Percentiles rank a stretch among this genome's conserved stretches.
Evolutionary conservation across 2,888 invertebrate genomes (phyloP).

Genomic region (Ormyrus labotus): DNA sequence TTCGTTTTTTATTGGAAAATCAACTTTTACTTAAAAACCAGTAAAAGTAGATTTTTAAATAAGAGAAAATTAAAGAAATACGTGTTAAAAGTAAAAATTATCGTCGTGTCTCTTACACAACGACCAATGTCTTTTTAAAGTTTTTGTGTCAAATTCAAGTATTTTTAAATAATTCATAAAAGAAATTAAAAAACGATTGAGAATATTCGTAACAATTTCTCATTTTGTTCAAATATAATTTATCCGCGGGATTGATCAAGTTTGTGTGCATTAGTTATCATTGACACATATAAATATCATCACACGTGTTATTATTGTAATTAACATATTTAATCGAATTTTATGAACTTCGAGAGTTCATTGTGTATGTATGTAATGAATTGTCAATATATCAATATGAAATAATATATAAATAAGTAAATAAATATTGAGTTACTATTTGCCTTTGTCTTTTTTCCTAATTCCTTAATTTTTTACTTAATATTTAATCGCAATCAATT

Average conservation of each 20-base stretch:
- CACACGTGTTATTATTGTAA: slow-evolving; percentile 49
- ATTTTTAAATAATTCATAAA: no score
- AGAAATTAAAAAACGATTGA: no score
- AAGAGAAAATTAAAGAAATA: no score
- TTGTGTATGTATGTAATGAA: slow-evolving; percentile 60
- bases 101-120: no score
- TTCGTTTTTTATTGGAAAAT: slow-evolving; percentile 14
- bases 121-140: no score
- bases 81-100: no score
- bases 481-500: neutral
- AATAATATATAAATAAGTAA: slow-evolving; percentile 39
- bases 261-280: slow-evolving; percentile 49
- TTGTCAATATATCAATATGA: slow-evolving; percentile 60
- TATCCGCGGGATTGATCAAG: slow-evolving; percentile 50
- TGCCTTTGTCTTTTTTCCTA: neutral
- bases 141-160: no score
- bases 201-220: no score
- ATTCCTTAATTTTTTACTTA: neutral
- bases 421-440: slow-evolving; percentile 6
- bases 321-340: slow-evolving; percentile 51
- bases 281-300: slow-evolving; percentile 45
- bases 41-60: neutral
- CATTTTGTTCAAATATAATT: slow-evolving; percentile 1
- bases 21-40: neutral
- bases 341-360: slow-evolving; percentile 53